These are phyloP conservation scores for Cephalopholis sonnerati DNA, from an alignment of 2,113 vertebrate genomes.

Conservation along the genomic window DNA sequence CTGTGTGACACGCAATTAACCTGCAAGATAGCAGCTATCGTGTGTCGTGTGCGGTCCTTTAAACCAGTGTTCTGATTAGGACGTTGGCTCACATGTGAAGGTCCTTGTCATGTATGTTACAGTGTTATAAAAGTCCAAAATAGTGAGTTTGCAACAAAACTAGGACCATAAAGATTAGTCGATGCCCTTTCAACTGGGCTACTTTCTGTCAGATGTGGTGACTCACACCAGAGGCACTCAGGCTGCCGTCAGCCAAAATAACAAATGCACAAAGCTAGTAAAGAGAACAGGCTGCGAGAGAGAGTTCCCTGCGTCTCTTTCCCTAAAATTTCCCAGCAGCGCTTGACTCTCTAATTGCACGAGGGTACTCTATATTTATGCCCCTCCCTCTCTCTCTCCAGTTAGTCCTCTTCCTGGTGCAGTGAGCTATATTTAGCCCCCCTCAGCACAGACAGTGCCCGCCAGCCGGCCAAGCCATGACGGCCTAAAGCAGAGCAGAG, in stretches of 20 bases:
- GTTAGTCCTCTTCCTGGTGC: constrained; percentile 74
- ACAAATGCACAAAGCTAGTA: constrained; percentile 40
- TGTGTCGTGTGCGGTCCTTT: background rate
- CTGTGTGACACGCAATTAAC: constrained; percentile 17
- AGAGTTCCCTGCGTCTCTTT: constrained; percentile 48
- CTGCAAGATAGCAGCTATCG: background rate
- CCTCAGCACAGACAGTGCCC: constrained; percentile 68
- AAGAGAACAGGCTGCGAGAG: constrained; percentile 29
- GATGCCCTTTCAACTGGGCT: constrained; percentile 44
- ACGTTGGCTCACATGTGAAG: background rate
- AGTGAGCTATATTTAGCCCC: constrained; percentile 79
- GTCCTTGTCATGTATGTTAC: background rate
- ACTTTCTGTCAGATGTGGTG: constrained; percentile 45
- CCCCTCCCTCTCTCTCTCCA: constrained; percentile 50
- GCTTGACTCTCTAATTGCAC: constrained; percentile 76
- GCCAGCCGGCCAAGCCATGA: constrained; percentile 65
- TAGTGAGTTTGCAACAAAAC: constrained; percentile 1
- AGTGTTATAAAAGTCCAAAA: background rate
- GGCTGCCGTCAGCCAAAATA: constrained; percentile 35
- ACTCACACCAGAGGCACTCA: constrained; percentile 58
- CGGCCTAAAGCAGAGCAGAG: constrained; percentile 51
- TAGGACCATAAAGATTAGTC: constrained; percentile 34
- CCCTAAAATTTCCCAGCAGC: constrained; percentile 60
- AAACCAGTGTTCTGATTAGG: background rate
- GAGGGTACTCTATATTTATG: constrained; percentile 72